Conservation (phyloP, 2,113 vertebrate genomes). For the Platanista minor region DNA sequence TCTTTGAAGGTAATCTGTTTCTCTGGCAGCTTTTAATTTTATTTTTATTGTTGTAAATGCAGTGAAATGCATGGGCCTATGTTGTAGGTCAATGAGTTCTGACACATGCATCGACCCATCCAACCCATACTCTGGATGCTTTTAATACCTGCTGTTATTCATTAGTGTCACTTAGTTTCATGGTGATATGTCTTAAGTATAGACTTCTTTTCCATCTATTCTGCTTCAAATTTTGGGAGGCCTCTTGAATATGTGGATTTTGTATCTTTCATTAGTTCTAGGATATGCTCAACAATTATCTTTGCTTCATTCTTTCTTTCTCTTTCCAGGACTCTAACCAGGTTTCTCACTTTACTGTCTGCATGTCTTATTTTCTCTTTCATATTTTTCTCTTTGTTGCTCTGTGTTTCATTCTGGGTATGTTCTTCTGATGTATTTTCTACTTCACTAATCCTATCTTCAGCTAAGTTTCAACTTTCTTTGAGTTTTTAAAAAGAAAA, state of each 20-base stretch:
- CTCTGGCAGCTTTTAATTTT: background rate
- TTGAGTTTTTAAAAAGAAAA: background rate
- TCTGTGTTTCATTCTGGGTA: background rate
- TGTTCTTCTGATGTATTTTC: background rate
- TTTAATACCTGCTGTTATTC: background rate
- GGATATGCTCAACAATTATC: background rate
- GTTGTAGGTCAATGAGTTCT: background rate
- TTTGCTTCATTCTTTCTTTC: background rate
- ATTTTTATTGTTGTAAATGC: background rate
- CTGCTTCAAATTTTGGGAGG: background rate
- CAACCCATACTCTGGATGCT: background rate
- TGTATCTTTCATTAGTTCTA: background rate
- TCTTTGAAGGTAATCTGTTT: background rate
- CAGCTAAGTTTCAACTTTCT: background rate
- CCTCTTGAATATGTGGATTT: background rate
- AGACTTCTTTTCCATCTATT: background rate
- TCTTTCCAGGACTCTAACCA: background rate
- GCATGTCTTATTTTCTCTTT: background rate
- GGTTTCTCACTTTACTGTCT: background rate
- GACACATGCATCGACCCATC: background rate
- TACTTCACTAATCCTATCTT: background rate
- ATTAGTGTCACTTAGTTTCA: background rate
- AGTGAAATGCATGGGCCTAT: background rate
- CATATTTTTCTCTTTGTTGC: background rate
- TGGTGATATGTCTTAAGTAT: background rate